Conservation (phyloP, 2,797 vertebrate genomes). For the Spinibarbus caldwelli region DNA sequence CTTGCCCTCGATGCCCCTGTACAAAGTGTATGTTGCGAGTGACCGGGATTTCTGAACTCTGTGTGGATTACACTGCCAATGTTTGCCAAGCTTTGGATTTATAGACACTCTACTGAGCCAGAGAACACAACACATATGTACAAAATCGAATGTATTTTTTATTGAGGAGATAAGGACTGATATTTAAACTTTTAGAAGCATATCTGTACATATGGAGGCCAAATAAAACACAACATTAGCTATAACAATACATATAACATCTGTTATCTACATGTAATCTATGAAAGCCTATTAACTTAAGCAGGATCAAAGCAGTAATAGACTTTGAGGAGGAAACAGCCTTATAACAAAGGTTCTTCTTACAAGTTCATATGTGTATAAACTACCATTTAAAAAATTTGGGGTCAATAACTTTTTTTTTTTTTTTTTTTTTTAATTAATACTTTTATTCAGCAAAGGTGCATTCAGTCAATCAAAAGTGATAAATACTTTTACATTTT, state of each 20-base stretch:
- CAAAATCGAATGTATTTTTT: background rate
- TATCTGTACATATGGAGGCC: background rate
- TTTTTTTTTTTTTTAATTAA: no score
- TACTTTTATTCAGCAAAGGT: background rate
- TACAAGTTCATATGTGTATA: background rate
- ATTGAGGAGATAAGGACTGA: background rate
- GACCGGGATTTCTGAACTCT: background rate
- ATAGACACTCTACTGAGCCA: conserved; percentile 11
- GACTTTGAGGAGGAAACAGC: conserved; percentile 15
- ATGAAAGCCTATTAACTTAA: conserved; percentile 49
- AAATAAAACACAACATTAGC: background rate
- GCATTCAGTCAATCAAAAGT: background rate
- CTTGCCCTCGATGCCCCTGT: background rate
- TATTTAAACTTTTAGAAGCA: background rate
- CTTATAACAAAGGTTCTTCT: background rate
- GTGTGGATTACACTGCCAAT: conserved; percentile 20
- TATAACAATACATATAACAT: background rate
- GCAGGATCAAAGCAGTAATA: conserved; percentile 37
- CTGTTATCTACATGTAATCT: conserved; percentile 16
- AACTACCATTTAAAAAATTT: background rate
- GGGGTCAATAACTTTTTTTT: no score
- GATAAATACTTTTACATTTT: background rate
- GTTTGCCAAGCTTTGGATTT: conserved; percentile 38
- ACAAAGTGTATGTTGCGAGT: background rate
- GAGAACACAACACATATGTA: background rate